Conservation (phyloP, 1,140 invertebrate genomes). For the Potamilus streckersoni region DNA sequence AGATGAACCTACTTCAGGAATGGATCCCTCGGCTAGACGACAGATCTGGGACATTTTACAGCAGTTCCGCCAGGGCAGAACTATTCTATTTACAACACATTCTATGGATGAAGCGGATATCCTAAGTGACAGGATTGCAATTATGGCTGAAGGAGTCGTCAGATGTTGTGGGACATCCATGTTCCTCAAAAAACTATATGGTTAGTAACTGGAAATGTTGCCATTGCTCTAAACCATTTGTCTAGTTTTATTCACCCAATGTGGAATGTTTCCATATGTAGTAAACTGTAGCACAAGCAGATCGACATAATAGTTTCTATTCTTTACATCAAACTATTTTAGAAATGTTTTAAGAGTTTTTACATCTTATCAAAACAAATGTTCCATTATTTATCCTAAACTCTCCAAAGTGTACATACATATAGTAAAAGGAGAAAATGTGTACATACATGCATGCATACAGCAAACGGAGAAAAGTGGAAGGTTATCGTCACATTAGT, state of each 20-base stretch:
- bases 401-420: too few relatives aligned
- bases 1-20: constrained; percentile 89
- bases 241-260: not conserved
- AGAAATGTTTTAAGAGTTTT: too few relatives aligned
- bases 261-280: not conserved
- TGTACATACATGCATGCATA: too few relatives aligned
- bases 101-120: constrained; percentile 99
- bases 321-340: constrained; percentile 53
- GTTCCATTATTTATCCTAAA: too few relatives aligned
- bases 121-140: constrained; percentile 92
- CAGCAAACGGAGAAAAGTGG: too few relatives aligned
- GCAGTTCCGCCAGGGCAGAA: constrained; percentile 73
- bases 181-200: constrained; percentile 88
- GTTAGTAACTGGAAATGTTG: constrained; percentile 64
- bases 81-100: constrained; percentile 94
- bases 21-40: constrained; percentile 93
- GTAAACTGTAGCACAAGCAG: too few relatives aligned
- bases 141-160: constrained; percentile 85
- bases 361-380: too few relatives aligned
- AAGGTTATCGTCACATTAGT: too few relatives aligned
- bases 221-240: too few relatives aligned
- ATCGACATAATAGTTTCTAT: too few relatives aligned
- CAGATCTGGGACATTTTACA: constrained; percentile 84
- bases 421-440: too few relatives aligned
- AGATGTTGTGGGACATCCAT: constrained; percentile 87